Conservation (phyloP, 1,140 invertebrate genomes). For the Anastatus disparis region DNA sequence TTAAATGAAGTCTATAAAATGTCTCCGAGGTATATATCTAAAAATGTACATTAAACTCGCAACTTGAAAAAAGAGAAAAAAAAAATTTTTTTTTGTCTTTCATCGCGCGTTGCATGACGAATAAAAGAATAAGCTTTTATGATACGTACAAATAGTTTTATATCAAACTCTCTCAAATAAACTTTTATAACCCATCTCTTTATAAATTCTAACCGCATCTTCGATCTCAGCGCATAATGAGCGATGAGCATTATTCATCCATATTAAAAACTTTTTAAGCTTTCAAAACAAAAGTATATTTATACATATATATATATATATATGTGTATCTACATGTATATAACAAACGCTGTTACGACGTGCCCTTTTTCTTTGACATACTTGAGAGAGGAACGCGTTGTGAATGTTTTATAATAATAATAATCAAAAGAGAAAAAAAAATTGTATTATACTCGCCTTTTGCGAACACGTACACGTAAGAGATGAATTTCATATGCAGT, state of each 20-base stretch:
- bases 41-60: constrained; percentile 15
- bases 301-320: too few species aligned
- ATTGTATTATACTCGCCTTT: too few species aligned
- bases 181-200: background rate
- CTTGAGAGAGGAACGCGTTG: constrained; percentile 30
- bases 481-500: constrained; percentile 39
- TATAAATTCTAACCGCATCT: constrained; percentile 37
- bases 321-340: too few species aligned
- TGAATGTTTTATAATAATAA: constrained; percentile 29
- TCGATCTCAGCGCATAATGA: constrained; percentile 40
- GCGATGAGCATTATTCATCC: constrained; percentile 31
- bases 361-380: constrained; percentile 42
- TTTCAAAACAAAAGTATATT: constrained; percentile 37
- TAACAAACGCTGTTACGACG: too few species aligned
- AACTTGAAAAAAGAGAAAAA: too few species aligned
- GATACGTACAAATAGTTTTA: constrained; percentile 34
- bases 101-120: constrained; percentile 27
- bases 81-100: constrained; percentile 17
- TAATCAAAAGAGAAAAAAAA: too few species aligned
- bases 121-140: constrained; percentile 34
- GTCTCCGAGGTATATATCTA: constrained; percentile 7
- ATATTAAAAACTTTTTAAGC: constrained; percentile 37
- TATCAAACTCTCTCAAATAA: constrained; percentile 19
- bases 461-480: background rate
- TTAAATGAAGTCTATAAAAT: constrained; percentile 21